Evolutionary conservation across 2,113 vertebrate genomes (phyloP), one percentile per base, ranked within the genome.

Genomic region (Cephalopholis sonnerati): DNA sequence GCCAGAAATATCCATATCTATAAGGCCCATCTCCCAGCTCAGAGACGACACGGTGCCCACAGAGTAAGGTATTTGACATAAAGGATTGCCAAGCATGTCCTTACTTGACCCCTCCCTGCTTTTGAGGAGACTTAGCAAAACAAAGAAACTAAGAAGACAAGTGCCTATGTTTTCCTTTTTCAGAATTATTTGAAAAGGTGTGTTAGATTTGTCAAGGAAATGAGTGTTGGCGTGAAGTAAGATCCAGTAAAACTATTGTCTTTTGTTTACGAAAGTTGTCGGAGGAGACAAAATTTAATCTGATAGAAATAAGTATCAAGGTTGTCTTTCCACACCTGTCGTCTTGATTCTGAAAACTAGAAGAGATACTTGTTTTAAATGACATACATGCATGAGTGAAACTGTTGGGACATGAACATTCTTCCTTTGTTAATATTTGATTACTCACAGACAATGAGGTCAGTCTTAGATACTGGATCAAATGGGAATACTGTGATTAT

Each of bases 401-500:
- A 68, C 59, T 46, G 17, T 71, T 58, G 32, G 22, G 50, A 71
- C 58, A 71, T 53, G 5, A 44, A 12, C 39, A 11, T 72, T 41
- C n/a, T 25, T 71, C 12, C 22, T 48, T 67, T 57, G 58, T 73
- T 73, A 70, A 84, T 79, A 59, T 81, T 82, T 58, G 57, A 81
- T 87, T 55, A 64, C 25, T 55, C 67, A 41, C 72, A 78, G 51
- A 78, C 55, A 46, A 39, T 64, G 51, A 48, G 55, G 66, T 69
- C 29, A 46, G 39, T 77, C 51, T 62, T 44, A 39, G 46, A 62
- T 50, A 55, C 44, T 58, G 71, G 44, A 62, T 85, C 46, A 61
- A 61, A 65, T 77, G 57, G 65, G 66, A 72, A 86, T 79, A 41
- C 44, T 74, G 10, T 83, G 77, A 88, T 81, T 86, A 74, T 83